A percentile compares a stretch with the other conserved stretches of the same genome.
phyloP scores from a whole-genome alignment of 1,140 invertebrate species.

The Lepeophtheirus salmonis region DNA sequence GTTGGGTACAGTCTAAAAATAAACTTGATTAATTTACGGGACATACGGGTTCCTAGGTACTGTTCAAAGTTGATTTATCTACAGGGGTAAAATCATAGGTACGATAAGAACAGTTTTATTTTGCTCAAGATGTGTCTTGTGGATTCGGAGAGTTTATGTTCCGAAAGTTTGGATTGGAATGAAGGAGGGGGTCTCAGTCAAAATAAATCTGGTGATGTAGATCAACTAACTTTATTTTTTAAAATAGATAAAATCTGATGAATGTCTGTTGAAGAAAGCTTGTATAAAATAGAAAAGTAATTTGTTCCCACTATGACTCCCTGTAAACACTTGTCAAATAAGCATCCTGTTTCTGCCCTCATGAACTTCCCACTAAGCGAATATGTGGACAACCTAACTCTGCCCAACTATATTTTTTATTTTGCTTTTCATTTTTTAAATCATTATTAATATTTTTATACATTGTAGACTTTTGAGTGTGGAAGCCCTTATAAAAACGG shows the following conservation, averaged over 20 bases:
- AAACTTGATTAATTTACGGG: constrained; percentile 10
- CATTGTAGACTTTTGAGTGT: constrained; percentile 60
- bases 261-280: constrained; percentile 12
- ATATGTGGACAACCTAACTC: constrained; percentile 71
- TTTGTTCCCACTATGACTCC: constrained; percentile 11
- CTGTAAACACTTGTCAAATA: constrained; percentile 34
- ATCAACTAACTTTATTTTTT: constrained; percentile 69
- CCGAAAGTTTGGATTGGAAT: constrained; percentile 95
- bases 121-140: constrained; percentile 39
- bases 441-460: no score
- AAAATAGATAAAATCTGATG: constrained; percentile 77
- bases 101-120: constrained; percentile 43
- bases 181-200: constrained; percentile 86
- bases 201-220: constrained; percentile 69
- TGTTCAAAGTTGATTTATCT: constrained; percentile 60
- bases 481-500: constrained; percentile 80
- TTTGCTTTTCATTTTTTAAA: no score
- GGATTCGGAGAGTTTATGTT: constrained; percentile 89
- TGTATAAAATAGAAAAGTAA: constrained; percentile 6
- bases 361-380: constrained; percentile 77
- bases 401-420: no score
- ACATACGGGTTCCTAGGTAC: constrained; percentile 41
- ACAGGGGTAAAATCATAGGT: constrained; percentile 79
- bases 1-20: constrained; percentile 4
- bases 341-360: constrained; percentile 83